These are phyloP conservation scores for Caenorhabditis sp. DNA, from an alignment of 2,888 invertebrate genomes.

Conservation along the genomic window DNA sequence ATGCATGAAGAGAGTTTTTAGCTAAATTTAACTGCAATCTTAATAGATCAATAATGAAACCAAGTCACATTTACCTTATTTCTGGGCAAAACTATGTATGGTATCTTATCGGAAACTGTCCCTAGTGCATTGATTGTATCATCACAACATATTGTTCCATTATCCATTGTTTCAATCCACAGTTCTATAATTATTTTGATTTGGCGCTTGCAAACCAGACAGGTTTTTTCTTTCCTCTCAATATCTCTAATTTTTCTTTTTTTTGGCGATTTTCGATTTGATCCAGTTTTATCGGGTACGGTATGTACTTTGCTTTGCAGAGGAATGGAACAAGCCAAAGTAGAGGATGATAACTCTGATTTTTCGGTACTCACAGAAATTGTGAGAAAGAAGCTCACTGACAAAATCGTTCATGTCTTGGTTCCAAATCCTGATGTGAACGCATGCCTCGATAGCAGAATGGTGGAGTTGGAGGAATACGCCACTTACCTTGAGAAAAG, in stretches of 20 bases:
- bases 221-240: background rate
- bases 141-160: background rate
- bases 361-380: background rate
- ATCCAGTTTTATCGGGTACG: background rate
- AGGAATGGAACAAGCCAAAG: background rate
- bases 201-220: background rate
- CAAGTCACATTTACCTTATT: no score
- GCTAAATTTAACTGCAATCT: no score
- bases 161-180: slow-evolving; percentile 16
- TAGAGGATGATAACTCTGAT: background rate
- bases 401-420: slow-evolving; percentile 1
- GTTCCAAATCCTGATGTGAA: slow-evolving; percentile 33
- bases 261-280: background rate
- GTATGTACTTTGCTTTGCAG: background rate
- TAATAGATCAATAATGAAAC: no score
- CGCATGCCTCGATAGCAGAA: slow-evolving; percentile 13
- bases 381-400: background rate
- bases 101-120: no score
- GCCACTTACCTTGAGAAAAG: slow-evolving; percentile 29
- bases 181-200: background rate
- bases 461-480: slow-evolving; percentile 25
- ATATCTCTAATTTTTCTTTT: background rate
- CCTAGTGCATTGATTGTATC: background rate
- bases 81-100: no score
- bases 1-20: no score